These are phyloP conservation scores for Plecotus auritus DNA, from an alignment of 2,113 vertebrate species.

Conservation along the genomic window DNA sequence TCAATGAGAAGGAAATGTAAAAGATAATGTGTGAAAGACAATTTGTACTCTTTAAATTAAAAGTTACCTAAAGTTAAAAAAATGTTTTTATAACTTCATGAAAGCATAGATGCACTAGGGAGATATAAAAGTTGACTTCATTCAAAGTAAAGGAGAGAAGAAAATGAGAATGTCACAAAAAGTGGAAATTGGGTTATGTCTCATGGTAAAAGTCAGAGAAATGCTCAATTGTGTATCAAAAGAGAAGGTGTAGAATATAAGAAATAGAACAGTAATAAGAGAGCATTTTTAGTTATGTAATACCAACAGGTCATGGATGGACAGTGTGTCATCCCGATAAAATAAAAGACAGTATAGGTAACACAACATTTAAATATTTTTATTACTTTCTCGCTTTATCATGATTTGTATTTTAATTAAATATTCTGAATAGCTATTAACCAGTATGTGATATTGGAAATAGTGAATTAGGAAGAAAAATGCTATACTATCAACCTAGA, in stretches of 20 bases:
- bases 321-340: background rate
- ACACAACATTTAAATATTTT: background rate
- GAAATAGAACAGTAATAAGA: background rate
- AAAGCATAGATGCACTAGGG: background rate
- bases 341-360: background rate
- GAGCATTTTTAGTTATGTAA: background rate
- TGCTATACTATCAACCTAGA: background rate
- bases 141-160: background rate
- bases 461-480: background rate
- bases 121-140: background rate
- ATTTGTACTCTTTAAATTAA: background rate
- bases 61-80: background rate
- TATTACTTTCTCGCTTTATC: background rate
- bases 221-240: background rate
- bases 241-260: background rate
- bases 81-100: background rate
- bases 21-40: background rate
- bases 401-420: background rate
- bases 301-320: background rate
- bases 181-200: background rate
- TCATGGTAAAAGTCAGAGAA: background rate
- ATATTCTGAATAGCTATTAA: background rate
- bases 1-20: background rate
- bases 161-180: background rate
- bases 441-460: background rate